Evolutionary conservation across 1,140 invertebrate species (phyloP).

Genomic region (Leptopilina clavipes): DNA sequence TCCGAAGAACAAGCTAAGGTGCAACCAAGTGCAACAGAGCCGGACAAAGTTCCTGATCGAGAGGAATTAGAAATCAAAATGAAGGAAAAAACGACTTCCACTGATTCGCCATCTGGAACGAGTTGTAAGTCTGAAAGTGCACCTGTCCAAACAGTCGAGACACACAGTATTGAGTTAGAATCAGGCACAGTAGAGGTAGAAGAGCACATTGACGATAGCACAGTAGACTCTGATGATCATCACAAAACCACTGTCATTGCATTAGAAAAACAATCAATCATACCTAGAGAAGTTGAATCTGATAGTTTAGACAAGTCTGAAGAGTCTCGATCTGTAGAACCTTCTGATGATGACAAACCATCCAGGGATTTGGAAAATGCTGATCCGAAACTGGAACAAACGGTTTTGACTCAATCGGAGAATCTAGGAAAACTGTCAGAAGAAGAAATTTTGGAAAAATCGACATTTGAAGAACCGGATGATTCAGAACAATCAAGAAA

Average conservation of each 20-base stretch:
- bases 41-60: too few species aligned
- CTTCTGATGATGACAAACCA: conserved; percentile 30
- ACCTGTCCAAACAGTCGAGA: conserved; percentile 63
- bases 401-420: background rate
- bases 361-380: background rate
- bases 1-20: too few species aligned
- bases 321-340: background rate
- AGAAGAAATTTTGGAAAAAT: background rate
- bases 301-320: conserved; percentile 21
- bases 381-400: background rate
- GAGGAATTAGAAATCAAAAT: conserved; percentile 30
- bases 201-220: conserved; percentile 69
- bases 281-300: conserved; percentile 38
- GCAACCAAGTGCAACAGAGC: background rate
- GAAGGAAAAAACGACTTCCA: conserved; percentile 42
- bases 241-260: conserved; percentile 58
- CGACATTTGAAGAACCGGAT: background rate
- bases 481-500: background rate
- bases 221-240: conserved; percentile 63
- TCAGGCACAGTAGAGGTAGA: conserved; percentile 73
- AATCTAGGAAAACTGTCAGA: too few species aligned
- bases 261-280: conserved; percentile 53
- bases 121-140: conserved; percentile 72
- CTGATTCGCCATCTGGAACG: conserved; percentile 54
- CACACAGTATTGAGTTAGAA: conserved; percentile 66